Conservation (phyloP, 2,113 vertebrate genomes). For the Quiscalus mexicanus region DNA sequence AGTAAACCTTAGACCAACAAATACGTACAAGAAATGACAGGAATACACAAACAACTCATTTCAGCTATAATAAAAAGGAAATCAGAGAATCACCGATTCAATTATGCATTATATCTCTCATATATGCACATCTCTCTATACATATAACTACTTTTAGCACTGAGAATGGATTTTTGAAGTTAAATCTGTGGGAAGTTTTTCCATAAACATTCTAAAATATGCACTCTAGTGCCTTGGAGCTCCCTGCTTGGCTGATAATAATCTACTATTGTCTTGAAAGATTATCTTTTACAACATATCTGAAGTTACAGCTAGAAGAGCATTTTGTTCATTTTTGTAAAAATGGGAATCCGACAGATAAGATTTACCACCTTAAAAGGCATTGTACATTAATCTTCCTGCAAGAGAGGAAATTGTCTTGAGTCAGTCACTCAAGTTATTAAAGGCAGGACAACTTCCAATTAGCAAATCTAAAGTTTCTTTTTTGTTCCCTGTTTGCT, state of each 20-base stretch:
- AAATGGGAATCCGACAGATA: not conserved
- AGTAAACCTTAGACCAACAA: slow-evolving; percentile 35
- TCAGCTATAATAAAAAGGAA: not conserved
- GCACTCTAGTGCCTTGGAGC: not conserved
- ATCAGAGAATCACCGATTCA: not conserved
- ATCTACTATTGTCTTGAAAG: not conserved
- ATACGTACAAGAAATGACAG: not conserved
- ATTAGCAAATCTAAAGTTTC: not conserved
- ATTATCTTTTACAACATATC: not conserved
- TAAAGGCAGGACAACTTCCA: not conserved
- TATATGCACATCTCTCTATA: not conserved
- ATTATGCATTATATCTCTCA: not conserved
- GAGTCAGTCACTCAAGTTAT: not conserved
- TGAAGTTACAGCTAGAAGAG: not conserved
- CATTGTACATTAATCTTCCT: not conserved
- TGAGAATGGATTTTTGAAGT: not conserved
- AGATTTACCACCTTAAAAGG: not conserved
- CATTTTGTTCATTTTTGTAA: not conserved
- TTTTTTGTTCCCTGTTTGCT: not conserved
- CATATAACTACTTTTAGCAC: not conserved
- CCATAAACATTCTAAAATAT: not conserved
- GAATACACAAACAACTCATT: slow-evolving; percentile 24
- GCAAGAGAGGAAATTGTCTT: not conserved
- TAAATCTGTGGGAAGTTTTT: not conserved
- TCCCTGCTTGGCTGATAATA: not conserved